Base-by-base conservation (phyloP, 2,888 invertebrate species). In the Pseudolycoriella hygida region DNA sequence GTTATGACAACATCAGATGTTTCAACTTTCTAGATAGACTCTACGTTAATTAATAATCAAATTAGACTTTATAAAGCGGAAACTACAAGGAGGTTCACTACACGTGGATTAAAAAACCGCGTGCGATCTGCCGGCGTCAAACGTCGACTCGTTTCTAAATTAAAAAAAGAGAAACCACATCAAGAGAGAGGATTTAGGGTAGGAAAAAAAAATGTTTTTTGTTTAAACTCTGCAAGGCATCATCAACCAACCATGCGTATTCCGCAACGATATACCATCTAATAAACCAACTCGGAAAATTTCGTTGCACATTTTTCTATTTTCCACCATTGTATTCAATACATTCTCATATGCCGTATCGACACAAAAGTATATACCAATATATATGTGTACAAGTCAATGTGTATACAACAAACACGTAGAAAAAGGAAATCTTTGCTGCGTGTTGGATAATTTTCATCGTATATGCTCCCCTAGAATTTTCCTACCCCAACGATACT, bases 141-240 rank as follows among this genome's bases (percentile, higher is more conserved):
- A 43, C 43, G 43, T 43, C 38, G 38, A 43, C 43, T 43, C 43
- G 38, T 43, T 43, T 43, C 43, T 43, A 17, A 43, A 34, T 14
- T 14, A 14, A 3, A 14, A 34, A 34, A 34, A 34, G 34, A 12
- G 34, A 34, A 14, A 34, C 15, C 15, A 34, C 34, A 14, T 14
- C 34, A 34, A 34, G 15, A 34, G 12, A 34, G 34, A 34, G 15
- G n/a, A 34, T 34, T 34, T 34, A 34, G 15, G 25, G 25, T 25
- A 25, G n/a, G n/a, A n/a, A n/a, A n/a, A n/a, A 25, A 25, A 25
- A 25, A 6, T 25, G 4, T 25, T 25, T 25, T 25, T 25, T 25
- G 25, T 25, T 25, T 25, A 25, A 25, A 25, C 25, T 25, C 34
- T 12, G 34, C 34, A 34, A 34, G 34, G 25, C 25, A 25, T 25